phyloP scores from a whole-genome alignment of 1,140 invertebrate genomes.

The Pseudomyrmex pallidus region DNA sequence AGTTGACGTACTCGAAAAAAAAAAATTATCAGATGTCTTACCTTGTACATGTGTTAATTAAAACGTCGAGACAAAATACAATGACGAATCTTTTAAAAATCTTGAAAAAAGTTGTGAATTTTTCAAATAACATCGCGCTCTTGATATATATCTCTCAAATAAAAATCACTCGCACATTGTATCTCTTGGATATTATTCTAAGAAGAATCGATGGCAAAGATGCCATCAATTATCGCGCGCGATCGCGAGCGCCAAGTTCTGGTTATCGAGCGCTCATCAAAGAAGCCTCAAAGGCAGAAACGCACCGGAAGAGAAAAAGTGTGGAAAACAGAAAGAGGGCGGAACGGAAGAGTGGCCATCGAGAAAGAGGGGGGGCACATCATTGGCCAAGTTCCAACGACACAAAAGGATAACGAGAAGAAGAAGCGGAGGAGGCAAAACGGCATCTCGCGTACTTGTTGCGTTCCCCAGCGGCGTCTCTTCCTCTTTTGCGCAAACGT shows the following conservation, averaged over 20 bases:
- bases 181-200: not conserved
- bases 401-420: conserved; percentile 71
- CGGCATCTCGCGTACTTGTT: conserved; percentile 75
- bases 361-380: conserved; percentile 57
- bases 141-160: not conserved
- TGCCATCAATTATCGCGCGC: conserved; percentile 30
- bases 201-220: not conserved
- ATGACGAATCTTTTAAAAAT: too few species aligned
- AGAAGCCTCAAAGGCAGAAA: conserved; percentile 29
- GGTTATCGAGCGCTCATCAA: conserved; percentile 23
- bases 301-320: not conserved
- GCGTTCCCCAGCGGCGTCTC: conserved; percentile 69
- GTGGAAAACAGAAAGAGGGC: not conserved
- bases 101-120: too few species aligned
- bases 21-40: too few species aligned
- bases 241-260: conserved; percentile 4
- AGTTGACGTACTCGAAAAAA: too few species aligned
- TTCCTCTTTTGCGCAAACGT: not conserved
- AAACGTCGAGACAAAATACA: too few species aligned
- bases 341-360: conserved; percentile 20
- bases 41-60: too few species aligned
- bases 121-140: not conserved
- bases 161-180: not conserved
- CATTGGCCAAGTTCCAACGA: conserved; percentile 75
- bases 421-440: conserved; percentile 58